Evolutionary conservation across 2,797 vertebrate species (phyloP), one percentile per base, ranked within the genome.

Genomic region (Sebastes minor): DNA sequence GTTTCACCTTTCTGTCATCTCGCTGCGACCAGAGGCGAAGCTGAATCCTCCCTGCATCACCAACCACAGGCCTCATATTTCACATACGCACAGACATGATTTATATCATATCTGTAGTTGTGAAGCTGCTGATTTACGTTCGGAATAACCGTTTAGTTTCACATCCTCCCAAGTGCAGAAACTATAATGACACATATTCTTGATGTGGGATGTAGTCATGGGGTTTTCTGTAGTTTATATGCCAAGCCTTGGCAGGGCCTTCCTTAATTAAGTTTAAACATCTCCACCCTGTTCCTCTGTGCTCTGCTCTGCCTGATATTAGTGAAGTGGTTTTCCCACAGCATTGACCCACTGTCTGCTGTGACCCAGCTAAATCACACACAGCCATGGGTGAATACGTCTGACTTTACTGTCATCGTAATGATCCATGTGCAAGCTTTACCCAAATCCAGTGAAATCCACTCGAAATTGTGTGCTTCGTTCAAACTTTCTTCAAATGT

Each of bases 221-320:
- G 53, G 68, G 74, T 87, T 83, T 83, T 33, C 14, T 80, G 83
- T 52, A 69, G 82, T 81, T 82, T 68, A n/a, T 42, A 78, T 90
- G 88, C 92, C 89, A 88, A 78, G 68, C 82, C 74, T 86, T 90
- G 91, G 92, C 89, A 90, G 76, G 76, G 70, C 76, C 74, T 91
- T 89, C 85, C 91, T 91, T 92, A 81, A 91, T 94, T 87, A 91
- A n/a, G 85, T 88, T 87, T 63, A 80, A 90, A 88, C 90, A 82
- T 88, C 93, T 88, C 92, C 90, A 80, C 92, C 93, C 92, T 91
- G 79, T 91, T 93, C 86, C 68, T 88, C 79, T 86, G 82, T 53
- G 52, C 78, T 76, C 69, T 52, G 82, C 59, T 82, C 76, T 52
- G 82, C 73, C 77, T 83, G 83, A 83, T 90, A 81, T 85, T 75